These are phyloP conservation scores for Drosophila quadrilineata DNA, from an alignment of 1,140 invertebrate genomes.

Conservation along the genomic window DNA sequence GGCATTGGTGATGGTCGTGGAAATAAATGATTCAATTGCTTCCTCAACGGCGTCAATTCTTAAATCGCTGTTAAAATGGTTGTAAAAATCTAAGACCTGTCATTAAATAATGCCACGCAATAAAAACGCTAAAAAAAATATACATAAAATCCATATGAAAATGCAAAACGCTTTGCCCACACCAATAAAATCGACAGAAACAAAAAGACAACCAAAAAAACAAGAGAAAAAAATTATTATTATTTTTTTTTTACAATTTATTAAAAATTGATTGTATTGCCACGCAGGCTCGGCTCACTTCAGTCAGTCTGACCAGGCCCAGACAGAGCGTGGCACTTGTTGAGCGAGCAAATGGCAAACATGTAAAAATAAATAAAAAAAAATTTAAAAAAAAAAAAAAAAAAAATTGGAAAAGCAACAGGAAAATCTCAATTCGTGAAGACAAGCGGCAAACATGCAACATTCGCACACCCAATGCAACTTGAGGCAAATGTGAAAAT, in stretches of 20 bases:
- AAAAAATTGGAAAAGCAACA: constrained; percentile 13
- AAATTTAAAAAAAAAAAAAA: constrained; percentile 28
- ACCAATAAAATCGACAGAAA: constrained; percentile 8
- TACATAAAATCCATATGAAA: constrained; percentile 43
- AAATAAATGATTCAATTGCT: constrained; percentile 20
- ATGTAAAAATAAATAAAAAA: constrained; percentile 46
- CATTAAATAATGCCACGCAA: constrained; percentile 67
- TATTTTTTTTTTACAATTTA: constrained; percentile 78
- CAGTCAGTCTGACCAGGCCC: constrained; percentile 8
- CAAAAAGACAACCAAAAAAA: constrained; percentile 21
- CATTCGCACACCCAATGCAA: constrained; percentile 38
- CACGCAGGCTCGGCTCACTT: constrained; percentile 49
- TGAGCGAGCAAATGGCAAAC: constrained; percentile 54
- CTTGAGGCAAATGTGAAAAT: constrained; percentile 72
- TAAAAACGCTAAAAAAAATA: constrained; percentile 41
- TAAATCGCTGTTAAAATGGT: constrained; percentile 35
- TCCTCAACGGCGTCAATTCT: constrained; percentile 17
- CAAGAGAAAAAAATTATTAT: constrained; percentile 50
- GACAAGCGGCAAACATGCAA: constrained; percentile 50
- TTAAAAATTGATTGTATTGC: constrained; percentile 78
- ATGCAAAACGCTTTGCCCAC: constrained; percentile 60
- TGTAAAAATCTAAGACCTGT: constrained; percentile 50
- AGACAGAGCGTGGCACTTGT: constrained; percentile 49
- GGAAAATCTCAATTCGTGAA: constrained; percentile 28
- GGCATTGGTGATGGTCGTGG: not conserved